Base-by-base conservation (phyloP, 2,113 vertebrate genomes). In the Ptilorrhoa leucosticta region DNA sequence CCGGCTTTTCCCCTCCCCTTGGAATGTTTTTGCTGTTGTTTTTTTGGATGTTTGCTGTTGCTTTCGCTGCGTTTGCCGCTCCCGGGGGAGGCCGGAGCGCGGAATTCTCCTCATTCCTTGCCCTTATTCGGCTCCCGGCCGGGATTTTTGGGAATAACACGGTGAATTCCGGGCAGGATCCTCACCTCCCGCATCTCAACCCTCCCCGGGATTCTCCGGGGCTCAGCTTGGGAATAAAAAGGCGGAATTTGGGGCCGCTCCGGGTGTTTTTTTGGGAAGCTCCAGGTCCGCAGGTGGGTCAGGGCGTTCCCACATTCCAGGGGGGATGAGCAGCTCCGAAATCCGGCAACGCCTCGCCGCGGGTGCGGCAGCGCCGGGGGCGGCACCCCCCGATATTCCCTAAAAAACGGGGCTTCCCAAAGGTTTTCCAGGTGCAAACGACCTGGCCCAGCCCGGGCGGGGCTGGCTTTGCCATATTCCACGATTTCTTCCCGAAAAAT, bases 61-160 rank as follows among this genome's bases (percentile, higher is more conserved):
- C 84, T 66, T 73, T 78, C 24, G 8, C 57, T 3, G 65, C 90
- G 57, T 96, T 87, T 64, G 92, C 90, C 65, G 76, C 30, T 83
- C 19, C 88, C 69, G 70, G 95, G 94, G 96, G 96, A 97, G 94
- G 93, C 87, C 60, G 69, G 94, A 87, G 90, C 93, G 37, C 18
- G 17, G 92, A 96, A 98, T 98, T 98, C 98, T 93, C 97, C 48
- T 98, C 98, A 98, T 98, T 98, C 97, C 96, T 98, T 93, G 96
- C 93, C 98, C 97, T 97, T 98, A 98, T 98, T 98, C 91, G 98
- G 98, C 63, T 47, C 77, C n/a, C 6, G 48, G 26, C 40, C 1
- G 33, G 77, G 77, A 56, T 47, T 56, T 80, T 66, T 45, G 76
- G 76, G 76, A 53, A 78, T 28, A 22, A 12, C 28, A 13, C 16